A percentile compares a stretch with the other conserved stretches of the same genome.
phyloP scores from a whole-genome alignment of 1,140 invertebrate genomes.

The Pantala flavescens region DNA sequence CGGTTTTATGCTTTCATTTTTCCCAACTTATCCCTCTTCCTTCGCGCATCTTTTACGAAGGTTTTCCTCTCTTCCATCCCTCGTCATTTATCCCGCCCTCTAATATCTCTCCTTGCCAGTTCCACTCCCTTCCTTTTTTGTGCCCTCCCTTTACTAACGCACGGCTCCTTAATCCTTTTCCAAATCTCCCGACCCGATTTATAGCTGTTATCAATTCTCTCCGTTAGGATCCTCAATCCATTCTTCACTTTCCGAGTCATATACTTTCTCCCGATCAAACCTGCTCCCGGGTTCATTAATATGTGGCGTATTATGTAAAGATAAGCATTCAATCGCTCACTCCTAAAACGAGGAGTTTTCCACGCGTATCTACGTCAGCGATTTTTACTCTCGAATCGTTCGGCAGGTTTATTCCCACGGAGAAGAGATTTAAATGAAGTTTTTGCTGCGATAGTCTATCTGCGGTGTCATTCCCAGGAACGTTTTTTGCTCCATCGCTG shows the following conservation, averaged over 20 bases:
- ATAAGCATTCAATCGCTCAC: background rate
- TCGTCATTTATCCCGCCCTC: background rate
- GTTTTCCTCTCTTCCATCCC: too few species aligned
- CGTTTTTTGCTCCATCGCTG: background rate
- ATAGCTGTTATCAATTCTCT: conserved; percentile 7
- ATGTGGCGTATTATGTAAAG: background rate
- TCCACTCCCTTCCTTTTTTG: background rate
- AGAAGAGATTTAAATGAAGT: conserved; percentile 7
- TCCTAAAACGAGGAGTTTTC: background rate
- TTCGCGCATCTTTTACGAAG: too few species aligned
- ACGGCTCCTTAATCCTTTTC: conserved; percentile 5
- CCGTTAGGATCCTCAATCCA: background rate
- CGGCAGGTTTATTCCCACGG: background rate
- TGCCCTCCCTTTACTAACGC: background rate
- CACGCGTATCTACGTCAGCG: background rate
- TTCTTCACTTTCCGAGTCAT: conserved; percentile 5
- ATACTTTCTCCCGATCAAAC: background rate
- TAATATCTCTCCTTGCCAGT: background rate
- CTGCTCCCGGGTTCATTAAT: background rate
- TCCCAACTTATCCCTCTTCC: too few species aligned
- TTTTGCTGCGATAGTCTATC: background rate
- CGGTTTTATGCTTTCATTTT: too few species aligned
- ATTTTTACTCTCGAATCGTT: background rate
- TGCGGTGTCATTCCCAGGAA: background rate
- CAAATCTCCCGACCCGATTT: conserved; percentile 3